Evolutionary conservation across 2,888 invertebrate genomes (phyloP).

Genomic region (Nectonema munidae): DNA sequence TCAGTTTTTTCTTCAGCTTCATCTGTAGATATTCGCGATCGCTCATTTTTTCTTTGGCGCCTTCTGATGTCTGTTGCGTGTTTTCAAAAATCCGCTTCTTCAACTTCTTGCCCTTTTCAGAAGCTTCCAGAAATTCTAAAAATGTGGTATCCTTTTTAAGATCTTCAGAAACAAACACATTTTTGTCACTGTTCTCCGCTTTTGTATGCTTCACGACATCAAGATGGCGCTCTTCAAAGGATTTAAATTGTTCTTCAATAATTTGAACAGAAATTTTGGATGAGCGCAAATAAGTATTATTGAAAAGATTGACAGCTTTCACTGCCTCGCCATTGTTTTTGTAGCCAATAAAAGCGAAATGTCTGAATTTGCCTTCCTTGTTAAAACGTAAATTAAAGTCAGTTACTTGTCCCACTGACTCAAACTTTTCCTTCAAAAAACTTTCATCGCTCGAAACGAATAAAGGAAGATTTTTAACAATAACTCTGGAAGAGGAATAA

Average conservation of each 20-base stretch:
- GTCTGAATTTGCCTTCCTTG: conserved; percentile 54
- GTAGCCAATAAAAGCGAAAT: conserved; percentile 71
- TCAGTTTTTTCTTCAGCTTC: conserved; percentile 15
- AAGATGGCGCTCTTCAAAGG: no score
- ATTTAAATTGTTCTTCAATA: no score
- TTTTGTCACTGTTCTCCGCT: conserved; percentile 17
- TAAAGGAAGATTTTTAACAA: conserved; percentile 8
- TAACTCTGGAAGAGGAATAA: conserved; percentile 9
- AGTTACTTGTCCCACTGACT: no score
- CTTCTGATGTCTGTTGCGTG: conserved; percentile 21
- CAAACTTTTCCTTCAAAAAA: no score
- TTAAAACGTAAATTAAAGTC: conserved; percentile 73
- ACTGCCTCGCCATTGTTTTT: conserved; percentile 43
- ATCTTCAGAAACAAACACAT: conserved; percentile 17
- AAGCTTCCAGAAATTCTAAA: conserved; percentile 53
- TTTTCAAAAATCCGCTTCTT: conserved; percentile 20
- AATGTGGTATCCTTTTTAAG: conserved; percentile 44
- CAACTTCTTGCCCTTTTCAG: conserved; percentile 29
- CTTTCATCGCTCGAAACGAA: no score
- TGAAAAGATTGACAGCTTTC: conserved; percentile 40
- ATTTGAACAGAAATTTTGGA: no score
- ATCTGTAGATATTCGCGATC: background rate
- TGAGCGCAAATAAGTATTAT: conserved; percentile 51
- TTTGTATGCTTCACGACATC: no score
- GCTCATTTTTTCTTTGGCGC: conserved; percentile 16